Evolutionary conservation across 2,888 invertebrate genomes (phyloP).

Genomic region (Parelbella ahira): DNA sequence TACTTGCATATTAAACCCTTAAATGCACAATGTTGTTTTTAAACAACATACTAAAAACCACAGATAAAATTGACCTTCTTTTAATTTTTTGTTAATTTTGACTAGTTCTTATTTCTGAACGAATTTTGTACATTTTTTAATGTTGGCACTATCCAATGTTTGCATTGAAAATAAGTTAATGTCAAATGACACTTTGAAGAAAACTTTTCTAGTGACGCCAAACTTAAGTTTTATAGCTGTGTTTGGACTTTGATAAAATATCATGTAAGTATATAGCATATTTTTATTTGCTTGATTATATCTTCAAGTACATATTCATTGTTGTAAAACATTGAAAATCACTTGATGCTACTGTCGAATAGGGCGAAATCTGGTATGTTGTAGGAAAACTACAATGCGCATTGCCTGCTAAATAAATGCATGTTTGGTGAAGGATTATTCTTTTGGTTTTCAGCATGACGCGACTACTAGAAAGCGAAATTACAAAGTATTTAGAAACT

Average conservation of each 20-base stretch:
- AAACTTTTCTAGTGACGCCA: conserved; percentile 36
- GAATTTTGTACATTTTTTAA: conserved; percentile 35
- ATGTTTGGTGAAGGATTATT: conserved; percentile 41
- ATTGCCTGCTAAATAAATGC: conserved; percentile 38
- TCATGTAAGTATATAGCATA: conserved; percentile 36
- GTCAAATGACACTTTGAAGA: too few species aligned
- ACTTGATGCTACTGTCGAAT: too few species aligned
- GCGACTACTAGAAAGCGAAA: too few species aligned
- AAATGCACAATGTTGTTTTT: too few species aligned
- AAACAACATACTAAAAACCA: too few species aligned
- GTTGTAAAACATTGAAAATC: too few species aligned
- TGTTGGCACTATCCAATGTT: conserved; percentile 36
- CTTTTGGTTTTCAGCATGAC: too few species aligned
- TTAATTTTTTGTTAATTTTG: conserved; percentile 5
- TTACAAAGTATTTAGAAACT: conserved; percentile 44
- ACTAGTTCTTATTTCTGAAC: conserved; percentile 32
- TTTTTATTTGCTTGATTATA: too few species aligned
- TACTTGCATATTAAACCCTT: too few species aligned
- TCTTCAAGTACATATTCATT: conserved; percentile 37
- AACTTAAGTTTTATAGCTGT: conserved; percentile 36
- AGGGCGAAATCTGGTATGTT: too few species aligned
- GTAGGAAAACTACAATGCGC: conserved; percentile 40
- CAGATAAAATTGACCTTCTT: too few species aligned
- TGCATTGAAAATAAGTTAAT: conserved; percentile 36
- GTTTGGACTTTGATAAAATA: conserved; percentile 35